These are phyloP conservation scores for Archivesica marissinica DNA, from an alignment of 1,140 invertebrate genomes.

Conservation along the genomic window DNA sequence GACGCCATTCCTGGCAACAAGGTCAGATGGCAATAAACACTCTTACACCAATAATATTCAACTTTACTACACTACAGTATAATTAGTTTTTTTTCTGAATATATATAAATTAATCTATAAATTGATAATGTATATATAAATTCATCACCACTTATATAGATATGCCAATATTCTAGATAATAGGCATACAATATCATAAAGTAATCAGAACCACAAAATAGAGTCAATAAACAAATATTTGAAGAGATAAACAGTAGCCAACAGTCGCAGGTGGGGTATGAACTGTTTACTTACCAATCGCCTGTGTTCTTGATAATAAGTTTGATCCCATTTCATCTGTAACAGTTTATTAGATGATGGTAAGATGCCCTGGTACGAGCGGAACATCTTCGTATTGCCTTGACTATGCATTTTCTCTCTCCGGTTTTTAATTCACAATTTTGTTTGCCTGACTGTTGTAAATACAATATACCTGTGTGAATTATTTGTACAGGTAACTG, in stretches of 20 bases:
- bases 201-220: background rate
- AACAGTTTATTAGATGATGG: constrained; percentile 58
- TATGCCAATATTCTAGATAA: too few relatives aligned
- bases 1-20: too few relatives aligned
- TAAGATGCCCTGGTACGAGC: constrained; percentile 62
- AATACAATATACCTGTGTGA: constrained; percentile 50
- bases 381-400: constrained; percentile 60
- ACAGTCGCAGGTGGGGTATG: constrained; percentile 36
- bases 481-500: constrained; percentile 56
- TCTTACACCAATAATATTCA: too few relatives aligned
- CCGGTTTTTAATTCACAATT: constrained; percentile 24
- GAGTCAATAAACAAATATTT: constrained; percentile 46
- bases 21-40: too few relatives aligned
- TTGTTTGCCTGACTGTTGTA: background rate
- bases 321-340: constrained; percentile 65
- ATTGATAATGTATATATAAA: too few relatives aligned
- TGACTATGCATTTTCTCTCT: constrained; percentile 56
- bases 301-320: constrained; percentile 58
- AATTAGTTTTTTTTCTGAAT: too few relatives aligned
- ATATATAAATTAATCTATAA: too few relatives aligned
- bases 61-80: too few relatives aligned
- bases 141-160: too few relatives aligned
- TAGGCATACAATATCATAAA: too few relatives aligned
- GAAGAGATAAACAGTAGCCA: constrained; percentile 53
- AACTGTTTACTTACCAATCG: constrained; percentile 33